phyloP scores from a whole-genome alignment of 2,797 vertebrate species.

The Protosalanx chinensis region DNA sequence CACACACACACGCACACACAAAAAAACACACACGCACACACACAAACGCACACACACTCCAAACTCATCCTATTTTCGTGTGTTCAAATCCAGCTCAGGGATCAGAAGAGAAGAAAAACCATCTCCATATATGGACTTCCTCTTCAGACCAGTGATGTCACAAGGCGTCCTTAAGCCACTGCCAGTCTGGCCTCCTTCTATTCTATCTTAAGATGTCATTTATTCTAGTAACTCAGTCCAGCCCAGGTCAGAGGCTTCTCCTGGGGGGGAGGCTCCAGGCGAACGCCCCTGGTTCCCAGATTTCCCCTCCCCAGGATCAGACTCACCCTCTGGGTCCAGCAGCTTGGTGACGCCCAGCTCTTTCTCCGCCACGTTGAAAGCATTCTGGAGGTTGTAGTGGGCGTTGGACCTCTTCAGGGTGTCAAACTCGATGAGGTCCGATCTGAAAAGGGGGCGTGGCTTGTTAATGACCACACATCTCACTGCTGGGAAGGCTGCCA shows the following conservation, averaged over 20 bases:
- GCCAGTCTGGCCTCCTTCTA: not conserved
- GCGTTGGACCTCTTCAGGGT: constrained; percentile 89
- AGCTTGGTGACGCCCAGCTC: constrained; percentile 92
- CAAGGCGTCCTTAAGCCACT: constrained; percentile 19
- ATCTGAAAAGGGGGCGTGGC: constrained; percentile 59
- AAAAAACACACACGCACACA: not conserved
- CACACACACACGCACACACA: not conserved
- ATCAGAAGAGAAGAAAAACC: not conserved
- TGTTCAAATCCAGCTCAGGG: not conserved
- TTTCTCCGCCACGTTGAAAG: constrained; percentile 90
- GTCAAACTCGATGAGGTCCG: constrained; percentile 91
- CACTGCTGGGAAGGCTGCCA: too few relatives aligned
- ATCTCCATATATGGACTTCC: constrained; percentile 17
- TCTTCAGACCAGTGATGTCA: constrained; percentile 16
- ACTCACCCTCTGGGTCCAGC: constrained; percentile 89
- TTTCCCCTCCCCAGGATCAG: not conserved
- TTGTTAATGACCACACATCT: not conserved
- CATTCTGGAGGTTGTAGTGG: constrained; percentile 94
- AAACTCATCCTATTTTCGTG: not conserved
- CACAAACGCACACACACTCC: not conserved
- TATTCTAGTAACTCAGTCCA: constrained; percentile 37
- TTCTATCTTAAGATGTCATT: constrained; percentile 28
- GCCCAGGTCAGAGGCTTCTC: constrained; percentile 16
- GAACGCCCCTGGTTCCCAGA: too few relatives aligned
- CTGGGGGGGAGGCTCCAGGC: constrained; percentile 7